Base-by-base conservation (phyloP, 2,888 invertebrate genomes). In the Argyresthia goedartella region DNA sequence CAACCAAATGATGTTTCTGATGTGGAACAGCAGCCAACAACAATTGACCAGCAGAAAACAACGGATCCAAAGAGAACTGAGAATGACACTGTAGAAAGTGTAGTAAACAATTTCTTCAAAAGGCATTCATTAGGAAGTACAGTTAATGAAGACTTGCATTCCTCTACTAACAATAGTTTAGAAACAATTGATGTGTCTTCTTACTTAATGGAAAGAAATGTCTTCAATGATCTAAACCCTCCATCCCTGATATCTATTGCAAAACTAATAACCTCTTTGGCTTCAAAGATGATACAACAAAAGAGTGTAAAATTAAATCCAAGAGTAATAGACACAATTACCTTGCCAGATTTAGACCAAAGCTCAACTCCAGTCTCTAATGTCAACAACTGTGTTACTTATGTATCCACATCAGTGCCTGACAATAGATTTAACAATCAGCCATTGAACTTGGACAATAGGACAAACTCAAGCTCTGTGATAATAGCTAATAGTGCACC, bases 1-100 rank as follows among this genome's bases (percentile, higher is more conserved):
- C 53, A 58, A 43, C 56, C 58, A 13, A 49, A 42, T 53, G 34
- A 49, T 35, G 35, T 10, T 14, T 2, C 45, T n/a, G 13, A 14
- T 2, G n/a, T 15, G 9, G 47, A 47, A 11, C 47, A 16, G 25
- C 8, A 44, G 13, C 9, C 39, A 9, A 46, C n/a, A 10, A 46
- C 16, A n/a, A 16, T 48, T 14, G 11, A 36, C 4, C 10, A 8
- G 36, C 13, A 33, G 13, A 6, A 36, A 9, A 46, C 4, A 44
- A 8, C 4, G 11, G 36, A 36, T 14, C 15, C 14, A 13, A 9
- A 4, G 10, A 35, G 0, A 10, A 48, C 13, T 14, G 36, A 0
- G 35, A 48, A 15, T 36, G 36, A 48, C 6, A 13, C 9, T 6
- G 49, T 52, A 36, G 52, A 13, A 25, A 13, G 36, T 49, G 44